Evolutionary conservation across 2,113 vertebrate genomes (phyloP).

Genomic region (Chionodraco myersi): DNA sequence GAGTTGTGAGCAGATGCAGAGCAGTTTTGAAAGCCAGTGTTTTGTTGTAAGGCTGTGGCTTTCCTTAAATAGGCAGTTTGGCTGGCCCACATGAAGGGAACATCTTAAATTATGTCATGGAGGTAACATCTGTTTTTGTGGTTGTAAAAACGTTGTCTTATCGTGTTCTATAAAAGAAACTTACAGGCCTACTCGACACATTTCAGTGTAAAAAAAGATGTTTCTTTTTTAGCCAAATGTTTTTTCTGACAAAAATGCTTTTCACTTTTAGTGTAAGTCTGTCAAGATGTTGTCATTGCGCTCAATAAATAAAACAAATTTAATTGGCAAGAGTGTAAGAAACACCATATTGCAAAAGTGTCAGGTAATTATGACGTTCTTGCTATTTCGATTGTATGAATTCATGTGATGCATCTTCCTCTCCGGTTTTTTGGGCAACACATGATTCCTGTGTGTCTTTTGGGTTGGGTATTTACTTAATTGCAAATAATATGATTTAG

Average conservation of each 20-base stretch:
- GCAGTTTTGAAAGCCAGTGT: conserved; percentile 43
- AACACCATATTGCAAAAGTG: too few relatives aligned
- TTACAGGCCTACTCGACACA: neutral
- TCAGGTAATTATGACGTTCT: too few relatives aligned
- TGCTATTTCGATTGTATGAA: neutral
- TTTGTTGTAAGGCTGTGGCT: conserved; percentile 30
- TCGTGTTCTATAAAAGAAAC: neutral
- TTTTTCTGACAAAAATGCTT: neutral
- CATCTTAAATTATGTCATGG: conserved; percentile 39
- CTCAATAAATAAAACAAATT: neutral
- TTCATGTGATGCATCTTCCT: too few relatives aligned
- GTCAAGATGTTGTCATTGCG: neutral
- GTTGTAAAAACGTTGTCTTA: neutral
- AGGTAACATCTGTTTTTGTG: conserved; percentile 17
- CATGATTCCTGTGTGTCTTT: too few relatives aligned
- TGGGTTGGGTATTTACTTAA: too few relatives aligned
- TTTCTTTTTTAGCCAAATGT: neutral
- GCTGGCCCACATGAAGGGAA: conserved; percentile 29
- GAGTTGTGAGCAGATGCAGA: conserved; percentile 66
- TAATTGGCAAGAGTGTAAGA: too few relatives aligned
- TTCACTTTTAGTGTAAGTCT: neutral
- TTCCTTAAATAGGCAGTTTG: conserved; percentile 81
- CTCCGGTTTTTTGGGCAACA: too few relatives aligned
- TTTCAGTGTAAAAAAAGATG: neutral
- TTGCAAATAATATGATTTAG: neutral